phyloP scores from a whole-genome alignment of 2,888 invertebrate species.

The Xestoiulus laeticollis region DNA sequence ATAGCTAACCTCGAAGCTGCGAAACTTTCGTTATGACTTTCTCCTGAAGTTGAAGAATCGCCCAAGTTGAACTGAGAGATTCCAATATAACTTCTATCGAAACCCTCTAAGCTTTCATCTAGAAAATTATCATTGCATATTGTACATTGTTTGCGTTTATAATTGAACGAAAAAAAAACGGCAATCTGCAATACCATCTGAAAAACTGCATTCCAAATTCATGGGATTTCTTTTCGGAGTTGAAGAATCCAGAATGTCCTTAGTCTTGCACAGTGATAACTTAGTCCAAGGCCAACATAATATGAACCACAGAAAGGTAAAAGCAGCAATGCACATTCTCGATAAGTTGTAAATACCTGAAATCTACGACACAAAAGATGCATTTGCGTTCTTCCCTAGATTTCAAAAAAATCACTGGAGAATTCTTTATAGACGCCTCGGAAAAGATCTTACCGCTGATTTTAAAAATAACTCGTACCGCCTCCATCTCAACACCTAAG shows the following conservation, averaged over 20 bases:
- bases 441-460: neutral
- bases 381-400: neutral
- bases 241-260: neutral
- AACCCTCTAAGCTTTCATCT: neutral
- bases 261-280: neutral
- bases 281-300: constrained; percentile 43
- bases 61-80: neutral
- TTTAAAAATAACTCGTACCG: neutral
- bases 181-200: constrained; percentile 45
- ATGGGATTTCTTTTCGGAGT: constrained; percentile 46
- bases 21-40: constrained; percentile 49
- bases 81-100: neutral
- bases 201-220: constrained; percentile 51
- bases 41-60: constrained; percentile 39
- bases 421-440: neutral
- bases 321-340: neutral
- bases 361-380: neutral
- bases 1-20: neutral
- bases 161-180: neutral
- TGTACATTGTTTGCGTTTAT: neutral
- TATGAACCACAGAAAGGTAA: constrained; percentile 47
- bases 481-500: neutral
- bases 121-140: neutral
- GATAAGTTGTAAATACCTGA: neutral
- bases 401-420: neutral